Evolutionary conservation across 35 echinoderm and acorn worm species (phyloP), one percentile per base, ranked within the genome.

Genomic region (Holothuria glaberrima): DNA sequence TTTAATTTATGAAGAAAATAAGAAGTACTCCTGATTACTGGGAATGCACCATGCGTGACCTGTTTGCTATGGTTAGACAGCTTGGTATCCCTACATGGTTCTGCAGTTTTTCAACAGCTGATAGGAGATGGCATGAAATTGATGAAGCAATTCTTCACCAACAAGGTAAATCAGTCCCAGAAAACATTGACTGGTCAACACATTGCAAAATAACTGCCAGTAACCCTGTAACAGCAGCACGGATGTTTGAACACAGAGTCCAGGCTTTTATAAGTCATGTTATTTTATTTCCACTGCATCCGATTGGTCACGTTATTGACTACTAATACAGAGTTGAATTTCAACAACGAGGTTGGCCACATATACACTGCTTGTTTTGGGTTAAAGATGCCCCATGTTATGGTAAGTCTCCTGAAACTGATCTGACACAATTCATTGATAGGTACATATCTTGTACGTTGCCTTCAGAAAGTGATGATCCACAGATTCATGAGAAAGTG

Each of bases 311-410:
- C 77, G 85, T 68, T 58, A 92, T 82, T 28, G 86, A 95, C 30
- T 92, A 92, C 68, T 95, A 73, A 30, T 92, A 95, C 30, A 89
- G 90, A 75, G 67, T 83, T 59, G 90, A 95, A 68, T 92, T 92
- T 78, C 94, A 92, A 24, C 59, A 71, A 59, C 34, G 94, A 85
- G 77, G 87, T 68, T 82, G 44, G 45, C 73, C 64, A 48, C 85
- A 95, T 59, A 82, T 80, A 48, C 92, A 94, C 50, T 73, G 44
- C 41, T 64, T 94, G 1, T 58, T 87, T 30, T 94, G 92, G 89
- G 82, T 94, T 76, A 83, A 94, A 58, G 35, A 88, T 88, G 93
- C 93, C 35, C 93, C 93, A 26, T 13, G 41, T 30, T 54, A 86
- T 21, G 63, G 46, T 20, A 1, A 70, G 30, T 38, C 31, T 56